A percentile compares a stretch with the other conserved stretches of the same genome.
Evolutionary conservation across 2,797 vertebrate species (phyloP).

Genomic region (Argentina silus): DNA sequence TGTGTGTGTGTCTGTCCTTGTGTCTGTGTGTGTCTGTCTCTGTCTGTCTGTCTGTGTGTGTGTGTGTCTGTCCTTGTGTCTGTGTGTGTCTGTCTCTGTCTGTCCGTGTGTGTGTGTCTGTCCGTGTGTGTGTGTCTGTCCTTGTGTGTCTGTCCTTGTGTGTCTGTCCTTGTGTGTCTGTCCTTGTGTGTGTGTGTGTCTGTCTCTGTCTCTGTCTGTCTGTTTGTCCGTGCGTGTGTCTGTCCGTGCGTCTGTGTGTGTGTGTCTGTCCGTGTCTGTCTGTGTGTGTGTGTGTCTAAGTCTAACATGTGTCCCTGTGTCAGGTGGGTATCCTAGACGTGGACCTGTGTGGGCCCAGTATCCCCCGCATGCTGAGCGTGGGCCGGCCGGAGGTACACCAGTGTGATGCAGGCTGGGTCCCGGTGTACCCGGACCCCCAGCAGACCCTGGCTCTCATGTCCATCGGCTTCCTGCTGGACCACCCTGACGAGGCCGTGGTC

Average conservation of each 20-base stretch:
- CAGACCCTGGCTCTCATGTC: slow-evolving; percentile 91
- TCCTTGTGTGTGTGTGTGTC: too few relatives aligned
- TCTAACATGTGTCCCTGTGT: not conserved
- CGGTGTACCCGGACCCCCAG: slow-evolving; percentile 85
- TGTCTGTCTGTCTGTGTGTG: too few relatives aligned
- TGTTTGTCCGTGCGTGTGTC: too few relatives aligned
- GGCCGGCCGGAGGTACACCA: slow-evolving; percentile 87
- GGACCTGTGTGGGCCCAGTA: slow-evolving; percentile 95
- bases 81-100: not conserved
- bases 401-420: slow-evolving; percentile 93
- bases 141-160: not conserved
- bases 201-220: not conserved
- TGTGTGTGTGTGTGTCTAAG: not conserved
- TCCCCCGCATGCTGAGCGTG: slow-evolving; percentile 88
- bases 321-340: slow-evolving; percentile 95
- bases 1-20: not conserved
- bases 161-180: not conserved
- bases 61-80: not conserved
- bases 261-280: too few relatives aligned
- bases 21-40: slow-evolving; percentile 7
- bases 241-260: not conserved
- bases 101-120: not conserved
- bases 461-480: slow-evolving; percentile 92
- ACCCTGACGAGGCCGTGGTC: slow-evolving; percentile 90
- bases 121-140: not conserved